Evolutionary conservation across 2,113 vertebrate species (phyloP), one percentile per base, ranked within the genome.

Genomic region (Nerophis lumbriciformis): DNA sequence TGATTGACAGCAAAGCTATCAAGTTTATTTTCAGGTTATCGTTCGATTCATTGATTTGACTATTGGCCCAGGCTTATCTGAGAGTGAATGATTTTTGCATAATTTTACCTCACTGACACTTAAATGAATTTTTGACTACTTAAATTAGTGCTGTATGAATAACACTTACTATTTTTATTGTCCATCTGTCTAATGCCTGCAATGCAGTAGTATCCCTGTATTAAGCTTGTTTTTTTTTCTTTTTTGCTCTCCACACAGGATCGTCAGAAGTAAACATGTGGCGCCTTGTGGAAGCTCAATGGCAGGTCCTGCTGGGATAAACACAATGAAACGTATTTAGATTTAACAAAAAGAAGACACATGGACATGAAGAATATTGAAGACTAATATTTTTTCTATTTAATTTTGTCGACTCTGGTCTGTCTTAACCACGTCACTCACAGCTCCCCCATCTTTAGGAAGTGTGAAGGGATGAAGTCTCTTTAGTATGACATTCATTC

Each of bases 251-350:
- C 69, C 58, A 59, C 77, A 4, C 87, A 99, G 96, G 96, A 98
- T 87, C 94, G 93, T 78, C 95, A 96, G 92, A 90, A 95, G 87
- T 94, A 93, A 94, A 91, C 91, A 45, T 45, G 11, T 4, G 87
- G 79, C 93, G 77, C 85, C 75, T 77, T 78, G 76, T 77, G 83
- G 78, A 73, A 85, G 75, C 82, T 88, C 70, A 76, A 71, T 86
- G 81, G 79, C 85, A 62, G 61, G 76, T 88, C 77, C 87, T 86
- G 73, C 89, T 92, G 78, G 85, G 82, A 87, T 78, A 90, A 89
- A 90, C 88, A 84, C 73, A 75, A 74, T 88, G 56, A 81, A 79
- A 83, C 12, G 42, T 45, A 45, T 82, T 74, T 63, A 82, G 69
- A 78, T 82, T 82, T 74, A 82, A 86, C 73, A 68, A 75, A 66